Evolutionary conservation across 2,888 invertebrate species (phyloP).

Genomic region (Agrilus mali): DNA sequence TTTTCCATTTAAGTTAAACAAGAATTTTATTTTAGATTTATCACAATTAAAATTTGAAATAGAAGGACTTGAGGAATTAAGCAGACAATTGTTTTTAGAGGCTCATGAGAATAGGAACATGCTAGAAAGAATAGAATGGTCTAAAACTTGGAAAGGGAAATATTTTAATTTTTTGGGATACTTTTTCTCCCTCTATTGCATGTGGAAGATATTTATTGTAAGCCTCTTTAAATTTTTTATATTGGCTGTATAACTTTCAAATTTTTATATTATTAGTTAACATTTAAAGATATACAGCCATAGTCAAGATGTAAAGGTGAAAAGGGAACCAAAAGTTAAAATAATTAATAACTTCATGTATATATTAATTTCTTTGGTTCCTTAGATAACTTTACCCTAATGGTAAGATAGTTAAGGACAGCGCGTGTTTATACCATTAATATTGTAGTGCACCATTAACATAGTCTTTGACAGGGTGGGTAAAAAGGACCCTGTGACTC

Average conservation of each 20-base stretch:
- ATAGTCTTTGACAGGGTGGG: constrained; percentile 98
- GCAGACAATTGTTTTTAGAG: constrained; percentile 91
- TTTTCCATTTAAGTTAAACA: not conserved
- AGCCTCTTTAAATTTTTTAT: constrained; percentile 30
- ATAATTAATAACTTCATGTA: too few species aligned
- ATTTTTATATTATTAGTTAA: not conserved
- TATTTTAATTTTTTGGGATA: constrained; percentile 98
- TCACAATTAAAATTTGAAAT: constrained; percentile 76
- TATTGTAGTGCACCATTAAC: constrained; percentile 84
- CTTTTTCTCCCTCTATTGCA: constrained; percentile 95
- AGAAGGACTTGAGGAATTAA: constrained; percentile 78
- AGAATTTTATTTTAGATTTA: constrained; percentile 45
- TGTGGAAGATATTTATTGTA: constrained; percentile 99
- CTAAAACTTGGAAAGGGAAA: constrained; percentile 90
- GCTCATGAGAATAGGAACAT: constrained; percentile 85
- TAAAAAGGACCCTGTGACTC: constrained; percentile 94
- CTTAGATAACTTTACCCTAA: too few species aligned
- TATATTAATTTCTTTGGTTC: too few species aligned
- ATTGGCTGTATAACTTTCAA: not conserved
- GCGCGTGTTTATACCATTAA: constrained; percentile 8
- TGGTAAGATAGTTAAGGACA: not conserved
- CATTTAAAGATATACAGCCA: too few species aligned
- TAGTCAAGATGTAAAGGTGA: too few species aligned
- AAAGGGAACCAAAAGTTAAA: too few species aligned
- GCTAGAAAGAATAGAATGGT: constrained; percentile 87